Evolutionary conservation across 2,797 vertebrate species (phyloP).

Genomic region (Gastrophryne carolinensis): DNA sequence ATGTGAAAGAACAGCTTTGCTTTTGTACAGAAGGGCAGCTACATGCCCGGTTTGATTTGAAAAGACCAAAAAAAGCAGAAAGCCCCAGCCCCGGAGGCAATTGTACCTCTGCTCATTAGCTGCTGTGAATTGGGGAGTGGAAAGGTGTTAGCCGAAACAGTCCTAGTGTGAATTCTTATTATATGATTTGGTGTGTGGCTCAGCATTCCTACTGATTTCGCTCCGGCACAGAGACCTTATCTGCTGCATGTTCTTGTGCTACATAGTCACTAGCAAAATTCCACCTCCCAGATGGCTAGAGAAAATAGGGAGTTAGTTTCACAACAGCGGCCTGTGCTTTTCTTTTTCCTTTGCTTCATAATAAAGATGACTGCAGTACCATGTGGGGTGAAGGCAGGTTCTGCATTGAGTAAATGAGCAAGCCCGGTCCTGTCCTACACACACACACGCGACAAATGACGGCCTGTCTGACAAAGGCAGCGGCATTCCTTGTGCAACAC

Average conservation of each 20-base stretch:
- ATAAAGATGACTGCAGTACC: not conserved
- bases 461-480: not conserved
- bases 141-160: constrained; percentile 4
- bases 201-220: not conserved
- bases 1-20: not conserved
- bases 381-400: not conserved
- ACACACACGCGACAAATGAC: constrained; percentile 8
- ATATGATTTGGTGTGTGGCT: constrained; percentile 4
- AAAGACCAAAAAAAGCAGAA: not conserved
- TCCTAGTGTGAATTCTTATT: constrained; percentile 9
- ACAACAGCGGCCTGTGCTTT: too few relatives aligned
- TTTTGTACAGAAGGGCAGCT: too few relatives aligned
- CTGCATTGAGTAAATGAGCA: not conserved
- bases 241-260: not conserved
- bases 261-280: not conserved
- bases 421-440: not conserved
- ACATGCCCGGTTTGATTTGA: too few relatives aligned
- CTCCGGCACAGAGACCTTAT: not conserved
- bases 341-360: not conserved
- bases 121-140: not conserved
- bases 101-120: not conserved
- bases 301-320: not conserved
- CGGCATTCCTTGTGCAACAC: not conserved
- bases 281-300: not conserved
- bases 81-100: not conserved